Base-by-base conservation (phyloP, 1,140 invertebrate genomes). In the Plectus sambesii region DNA sequence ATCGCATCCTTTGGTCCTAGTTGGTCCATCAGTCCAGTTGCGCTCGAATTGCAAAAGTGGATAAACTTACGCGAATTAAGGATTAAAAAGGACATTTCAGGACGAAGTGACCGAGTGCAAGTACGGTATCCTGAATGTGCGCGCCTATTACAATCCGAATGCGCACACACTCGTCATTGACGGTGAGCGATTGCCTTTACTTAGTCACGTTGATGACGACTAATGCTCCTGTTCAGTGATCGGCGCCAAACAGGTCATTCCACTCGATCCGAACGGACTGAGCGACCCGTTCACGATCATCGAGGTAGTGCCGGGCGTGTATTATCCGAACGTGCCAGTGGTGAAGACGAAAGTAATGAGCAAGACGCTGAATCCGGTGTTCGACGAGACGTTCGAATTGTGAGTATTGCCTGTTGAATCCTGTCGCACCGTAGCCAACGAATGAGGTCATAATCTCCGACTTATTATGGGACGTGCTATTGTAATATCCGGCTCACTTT, bases 351-450 rank as follows among this genome's bases (percentile, higher is more conserved):
- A 85, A 66, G 84, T 93, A n/a, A 83, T 92, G 63, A 90, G 89
- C 77, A 87, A 85, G 75, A 92, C 86, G 1, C 70, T 94, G 1
- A 85, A 93, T 74, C 90, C 90, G 0, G 77, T 85, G 23, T 96
- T 90, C 75, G 87, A 94, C 64, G 89, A 96, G 69, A 87, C 84
- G 64, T 94, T 96, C 70, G 86, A 92, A 77, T 96, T 92, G 79
- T 84, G 74, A 72, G 83, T 77, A 48, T 47, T n/a, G 1, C 39
- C 41, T n/a, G 49, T 44, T 26, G 23, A 47, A 26, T 23, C 55
- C 50, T 24, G 33, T 42, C 27, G 45, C 8, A 42, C 23, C 33
- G n/a, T n/a, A n/a, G n/a, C n/a, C n/a, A n/a, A n/a, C n/a, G n/a
- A n/a, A n/a, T n/a, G n/a, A n/a, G n/a, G n/a, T n/a, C n/a, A n/a